These are phyloP conservation scores for Sebastiscus tertius DNA, from an alignment of 2,797 vertebrate species.

Conservation along the genomic window DNA sequence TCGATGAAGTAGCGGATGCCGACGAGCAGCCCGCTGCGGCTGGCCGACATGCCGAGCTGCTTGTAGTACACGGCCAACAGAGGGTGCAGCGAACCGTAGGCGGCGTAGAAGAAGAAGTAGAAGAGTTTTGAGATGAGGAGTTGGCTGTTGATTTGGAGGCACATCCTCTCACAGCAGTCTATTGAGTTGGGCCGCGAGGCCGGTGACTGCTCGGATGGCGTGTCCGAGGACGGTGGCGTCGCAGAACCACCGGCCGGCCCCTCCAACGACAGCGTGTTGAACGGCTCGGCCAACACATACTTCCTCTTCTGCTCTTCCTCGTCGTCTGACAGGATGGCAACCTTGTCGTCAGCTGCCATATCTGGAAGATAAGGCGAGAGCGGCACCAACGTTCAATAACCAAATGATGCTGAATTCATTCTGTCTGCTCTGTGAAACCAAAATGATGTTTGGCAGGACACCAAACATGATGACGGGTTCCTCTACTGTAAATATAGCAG, in stretches of 20 bases:
- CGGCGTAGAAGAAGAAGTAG: constrained; percentile 98
- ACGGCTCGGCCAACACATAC: constrained; percentile 90
- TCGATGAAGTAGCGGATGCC: constrained; percentile 99
- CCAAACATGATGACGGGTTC: background rate
- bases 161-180: constrained; percentile 90
- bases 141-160: constrained; percentile 89
- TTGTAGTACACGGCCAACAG: constrained; percentile 95
- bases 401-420: constrained; percentile 2
- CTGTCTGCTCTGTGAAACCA: background rate
- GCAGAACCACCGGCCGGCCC: constrained; percentile 62
- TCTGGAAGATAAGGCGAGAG: constrained; percentile 57
- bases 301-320: constrained; percentile 96
- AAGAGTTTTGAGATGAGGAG: constrained; percentile 97
- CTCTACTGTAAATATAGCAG: background rate
- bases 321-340: constrained; percentile 95
- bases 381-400: background rate
- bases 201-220: constrained; percentile 26
- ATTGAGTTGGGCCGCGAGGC: constrained; percentile 71
- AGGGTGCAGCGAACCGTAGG: constrained; percentile 96
- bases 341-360: constrained; percentile 94
- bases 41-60: constrained; percentile 94
- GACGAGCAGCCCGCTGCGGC: constrained; percentile 93
- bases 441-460: background rate
- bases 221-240: constrained; percentile 55
- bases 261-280: constrained; percentile 85